Base-by-base conservation (phyloP, 2,888 invertebrate species). In the Plagodis pulveraria region DNA sequence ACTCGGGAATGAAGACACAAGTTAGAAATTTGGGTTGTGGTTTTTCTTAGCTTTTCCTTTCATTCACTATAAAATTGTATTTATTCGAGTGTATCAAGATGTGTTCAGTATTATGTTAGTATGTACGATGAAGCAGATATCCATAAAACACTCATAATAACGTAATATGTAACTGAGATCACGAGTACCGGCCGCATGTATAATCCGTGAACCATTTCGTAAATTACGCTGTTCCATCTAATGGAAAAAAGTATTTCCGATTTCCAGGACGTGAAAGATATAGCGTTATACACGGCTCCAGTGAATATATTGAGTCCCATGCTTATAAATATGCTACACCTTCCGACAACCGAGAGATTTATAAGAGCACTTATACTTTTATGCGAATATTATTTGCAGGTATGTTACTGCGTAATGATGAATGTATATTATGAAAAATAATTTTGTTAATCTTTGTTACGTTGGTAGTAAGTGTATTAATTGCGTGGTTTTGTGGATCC, bases 381-480 rank as follows among this genome's bases (percentile, higher is more conserved):
- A 74, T 94, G 94, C 69, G 94, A 94, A 74, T 94, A 94, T 78
- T 95, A 94, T 78, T 85, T 94, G 67, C 94, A 94, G 87, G 95
- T 94, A 83, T 53, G 55, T 59, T 40, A 53, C 55, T 51, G 55
- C 57, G 55, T 49, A 54, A 48, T 22, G 41, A n/a, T 41, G 6
- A 2, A 2, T 41, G 9, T 8, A 38, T 38, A 9, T 10, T 9
- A n/a, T 41, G 41, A 41, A 5, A 36, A 36, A 36, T 36, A 22
- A 22, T 22, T 22, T 22, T 22, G 22, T 22, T 2, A 22, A 22
- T 22, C 22, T 1, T 22, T 22, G 22, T 22, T 22, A 22, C 22
- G 22, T 22, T 22, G 4, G 22, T 22, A 4, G 1, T 22, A 22
- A 4, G 1, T 22, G 4, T 22, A 22, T 4, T 22, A 22, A 22